Conservation (phyloP, 1,140 invertebrate genomes). For the Diuraphis noxia region DNA sequence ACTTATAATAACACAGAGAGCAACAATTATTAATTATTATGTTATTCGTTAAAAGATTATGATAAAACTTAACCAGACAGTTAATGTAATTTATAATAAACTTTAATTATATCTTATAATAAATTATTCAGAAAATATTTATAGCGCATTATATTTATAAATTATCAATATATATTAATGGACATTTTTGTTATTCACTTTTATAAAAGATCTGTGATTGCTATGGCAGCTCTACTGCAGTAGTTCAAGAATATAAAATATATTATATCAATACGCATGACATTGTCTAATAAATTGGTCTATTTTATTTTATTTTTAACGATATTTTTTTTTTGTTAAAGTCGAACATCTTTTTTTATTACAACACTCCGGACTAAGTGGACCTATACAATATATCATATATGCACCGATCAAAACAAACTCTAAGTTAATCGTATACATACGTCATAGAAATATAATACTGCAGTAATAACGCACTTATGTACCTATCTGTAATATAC, state of each 20-base stretch:
- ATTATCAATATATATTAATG: neutral
- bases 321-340: neutral
- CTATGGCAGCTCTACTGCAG: too few relatives aligned
- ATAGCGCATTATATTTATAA: neutral
- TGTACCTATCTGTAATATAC: neutral
- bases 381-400: neutral
- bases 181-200: neutral
- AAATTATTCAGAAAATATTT: too few relatives aligned
- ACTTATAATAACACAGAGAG: neutral
- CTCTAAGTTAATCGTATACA: neutral
- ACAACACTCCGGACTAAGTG: neutral
- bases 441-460: neutral
- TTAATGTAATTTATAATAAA: neutral
- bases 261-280: neutral
- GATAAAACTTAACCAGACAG: neutral
- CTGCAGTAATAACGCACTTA: neutral
- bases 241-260: neutral
- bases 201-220: neutral
- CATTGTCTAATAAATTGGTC: neutral
- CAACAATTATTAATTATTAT: neutral
- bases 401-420: neutral
- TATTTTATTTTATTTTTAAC: neutral
- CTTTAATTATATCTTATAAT: too few relatives aligned
- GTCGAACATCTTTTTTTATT: neutral
- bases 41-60: neutral